Percentiles rank a stretch among this genome's conserved stretches.
Evolutionary conservation across 23 tunicate genomes (phyloP).

Genomic region (Botrylloides violaceus): DNA sequence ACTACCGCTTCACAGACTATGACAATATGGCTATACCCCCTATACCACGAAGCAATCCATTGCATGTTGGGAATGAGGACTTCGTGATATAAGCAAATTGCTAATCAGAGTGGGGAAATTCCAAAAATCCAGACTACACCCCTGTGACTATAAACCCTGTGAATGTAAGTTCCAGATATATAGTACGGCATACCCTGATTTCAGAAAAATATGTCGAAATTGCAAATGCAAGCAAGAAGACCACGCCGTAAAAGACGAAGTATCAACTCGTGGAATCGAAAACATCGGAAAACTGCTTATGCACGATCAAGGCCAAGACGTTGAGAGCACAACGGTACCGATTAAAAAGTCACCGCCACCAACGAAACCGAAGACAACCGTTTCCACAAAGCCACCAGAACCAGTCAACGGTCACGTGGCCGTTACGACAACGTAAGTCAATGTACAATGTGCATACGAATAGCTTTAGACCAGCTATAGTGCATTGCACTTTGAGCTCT

Average conservation of each 20-base stretch:
- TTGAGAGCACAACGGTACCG: background rate
- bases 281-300: conserved; percentile 80
- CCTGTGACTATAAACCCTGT: too few relatives aligned
- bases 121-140: too few relatives aligned
- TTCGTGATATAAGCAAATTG: too few relatives aligned
- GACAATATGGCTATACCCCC: too few relatives aligned
- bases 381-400: conserved; percentile 2
- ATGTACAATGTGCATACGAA: too few relatives aligned
- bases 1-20: too few relatives aligned
- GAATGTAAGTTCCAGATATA: background rate
- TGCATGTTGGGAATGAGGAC: too few relatives aligned
- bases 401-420: conserved; percentile 23
- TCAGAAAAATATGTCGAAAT: conserved; percentile 82
- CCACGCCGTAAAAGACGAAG: conserved; percentile 60
- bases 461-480: too few relatives aligned
- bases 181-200: background rate
- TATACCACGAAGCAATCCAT: too few relatives aligned
- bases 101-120: background rate
- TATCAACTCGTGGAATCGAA: conserved; percentile 71
- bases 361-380: background rate
- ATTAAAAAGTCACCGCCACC: background rate
- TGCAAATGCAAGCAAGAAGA: conserved; percentile 95
- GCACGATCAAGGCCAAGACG: conserved; percentile 49
- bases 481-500: too few relatives aligned
- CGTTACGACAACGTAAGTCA: conserved; percentile 17